Percentiles rank a stretch among this genome's conserved stretches.
These are phyloP conservation scores for Palythoa grandiflora DNA, from an alignment of 92 coral and sea anemone genomes.

Conservation along the genomic window DNA sequence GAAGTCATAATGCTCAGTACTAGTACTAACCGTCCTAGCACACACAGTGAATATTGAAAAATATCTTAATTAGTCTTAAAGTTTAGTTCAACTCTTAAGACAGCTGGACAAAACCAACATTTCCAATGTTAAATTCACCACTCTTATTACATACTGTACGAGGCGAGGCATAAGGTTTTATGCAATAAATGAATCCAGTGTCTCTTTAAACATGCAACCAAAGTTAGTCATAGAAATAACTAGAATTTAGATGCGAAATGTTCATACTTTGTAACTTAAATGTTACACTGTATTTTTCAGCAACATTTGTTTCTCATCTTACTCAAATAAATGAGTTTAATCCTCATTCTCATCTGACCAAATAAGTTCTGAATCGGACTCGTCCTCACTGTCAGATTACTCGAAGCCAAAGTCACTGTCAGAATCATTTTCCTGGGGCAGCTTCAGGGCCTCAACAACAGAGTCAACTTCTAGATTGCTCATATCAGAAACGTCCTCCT, in stretches of 20 bases:
- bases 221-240: slow-evolving; percentile 21
- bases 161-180: not conserved
- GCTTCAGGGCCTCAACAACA: not conserved
- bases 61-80: not conserved
- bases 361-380: slow-evolving; percentile 15
- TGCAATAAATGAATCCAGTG: not conserved
- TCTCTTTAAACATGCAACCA: slow-evolving; percentile 24
- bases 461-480: not conserved
- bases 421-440: not conserved
- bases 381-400: slow-evolving; percentile 15
- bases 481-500: not conserved
- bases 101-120: slow-evolving; percentile 1
- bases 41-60: slow-evolving; percentile 22
- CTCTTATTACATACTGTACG: not conserved
- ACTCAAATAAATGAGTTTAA: not conserved
- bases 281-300: not conserved
- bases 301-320: not conserved
- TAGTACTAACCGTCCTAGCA: slow-evolving; percentile 24
- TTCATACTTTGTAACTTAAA: slow-evolving; percentile 14
- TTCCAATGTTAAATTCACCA: not conserved
- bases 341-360: slow-evolving; percentile 26
- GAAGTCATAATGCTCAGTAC: slow-evolving; percentile 8
- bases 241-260: not conserved
- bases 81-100: slow-evolving; percentile 1
- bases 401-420: not conserved